Evolutionary conservation across 2,797 vertebrate genomes (phyloP).

Genomic region (Scyliorhinus canicula): DNA sequence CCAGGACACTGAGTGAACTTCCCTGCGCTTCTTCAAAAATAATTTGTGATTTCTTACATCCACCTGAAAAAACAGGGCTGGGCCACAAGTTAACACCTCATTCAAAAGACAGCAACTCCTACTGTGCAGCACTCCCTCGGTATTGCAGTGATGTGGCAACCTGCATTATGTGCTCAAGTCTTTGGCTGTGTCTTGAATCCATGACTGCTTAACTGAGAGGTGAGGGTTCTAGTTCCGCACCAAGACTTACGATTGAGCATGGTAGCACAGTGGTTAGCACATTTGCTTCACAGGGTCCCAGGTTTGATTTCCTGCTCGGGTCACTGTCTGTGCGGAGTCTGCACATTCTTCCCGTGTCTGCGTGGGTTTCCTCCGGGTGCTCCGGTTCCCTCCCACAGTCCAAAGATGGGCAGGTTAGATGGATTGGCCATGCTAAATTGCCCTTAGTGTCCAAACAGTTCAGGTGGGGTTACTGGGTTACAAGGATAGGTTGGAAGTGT

Average conservation of each 20-base stretch:
- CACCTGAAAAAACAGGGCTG: background rate
- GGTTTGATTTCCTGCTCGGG: too few relatives aligned
- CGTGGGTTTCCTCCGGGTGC: too few relatives aligned
- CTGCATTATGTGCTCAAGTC: background rate
- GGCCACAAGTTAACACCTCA: background rate
- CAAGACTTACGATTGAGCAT: background rate
- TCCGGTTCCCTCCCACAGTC: too few relatives aligned
- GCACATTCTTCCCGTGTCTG: too few relatives aligned
- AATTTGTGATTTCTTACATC: background rate
- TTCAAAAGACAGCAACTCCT: background rate
- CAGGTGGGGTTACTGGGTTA: too few relatives aligned
- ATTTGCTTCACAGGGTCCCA: too few relatives aligned
- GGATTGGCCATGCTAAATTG: too few relatives aligned
- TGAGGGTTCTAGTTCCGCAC: background rate
- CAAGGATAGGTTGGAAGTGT: too few relatives aligned
- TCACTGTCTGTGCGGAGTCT: too few relatives aligned
- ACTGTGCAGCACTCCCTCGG: background rate
- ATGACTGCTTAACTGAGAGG: background rate
- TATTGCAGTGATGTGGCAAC: background rate
- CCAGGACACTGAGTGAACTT: background rate
- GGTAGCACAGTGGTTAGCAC: too few relatives aligned
- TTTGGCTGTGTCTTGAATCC: background rate
- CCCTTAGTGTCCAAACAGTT: too few relatives aligned
- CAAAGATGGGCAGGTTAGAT: too few relatives aligned
- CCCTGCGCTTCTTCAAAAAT: background rate